Conservation (phyloP, 1,140 invertebrate species). For the Probaryconus sp. region DNA sequence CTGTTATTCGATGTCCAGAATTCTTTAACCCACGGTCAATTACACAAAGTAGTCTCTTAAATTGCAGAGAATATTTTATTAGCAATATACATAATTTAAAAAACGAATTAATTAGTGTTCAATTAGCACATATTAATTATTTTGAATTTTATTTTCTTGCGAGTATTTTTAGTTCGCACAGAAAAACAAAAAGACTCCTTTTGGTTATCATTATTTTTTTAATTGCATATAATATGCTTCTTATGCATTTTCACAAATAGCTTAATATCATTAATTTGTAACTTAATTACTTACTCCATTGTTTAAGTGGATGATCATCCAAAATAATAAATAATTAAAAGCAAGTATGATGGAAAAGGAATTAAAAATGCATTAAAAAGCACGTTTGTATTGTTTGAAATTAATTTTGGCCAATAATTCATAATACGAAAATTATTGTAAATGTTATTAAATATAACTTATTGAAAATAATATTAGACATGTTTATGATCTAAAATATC, state of each 20-base stretch:
- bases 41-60: too few species aligned
- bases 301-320: background rate
- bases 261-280: conserved; percentile 18
- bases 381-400: conserved; percentile 5
- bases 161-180: too few species aligned
- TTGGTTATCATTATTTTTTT: conserved; percentile 19
- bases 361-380: conserved; percentile 22
- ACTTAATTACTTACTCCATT: conserved; percentile 15
- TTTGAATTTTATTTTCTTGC: too few species aligned
- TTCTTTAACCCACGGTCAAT: conserved; percentile 36
- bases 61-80: too few species aligned
- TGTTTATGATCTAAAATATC: too few species aligned
- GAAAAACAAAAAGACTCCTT: background rate
- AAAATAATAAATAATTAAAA: conserved; percentile 34
- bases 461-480: background rate
- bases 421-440: background rate
- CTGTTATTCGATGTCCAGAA: background rate
- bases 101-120: background rate
- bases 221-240: conserved; percentile 12
- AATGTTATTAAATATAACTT: conserved; percentile 22
- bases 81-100: conserved; percentile 3
- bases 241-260: conserved; percentile 22
- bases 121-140: too few species aligned
- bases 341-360: background rate
- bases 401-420: too few species aligned